Evolutionary conservation across 2,113 vertebrate genomes (phyloP), one percentile per base, ranked within the genome.

Genomic region (Pseudonaja textilis): DNA sequence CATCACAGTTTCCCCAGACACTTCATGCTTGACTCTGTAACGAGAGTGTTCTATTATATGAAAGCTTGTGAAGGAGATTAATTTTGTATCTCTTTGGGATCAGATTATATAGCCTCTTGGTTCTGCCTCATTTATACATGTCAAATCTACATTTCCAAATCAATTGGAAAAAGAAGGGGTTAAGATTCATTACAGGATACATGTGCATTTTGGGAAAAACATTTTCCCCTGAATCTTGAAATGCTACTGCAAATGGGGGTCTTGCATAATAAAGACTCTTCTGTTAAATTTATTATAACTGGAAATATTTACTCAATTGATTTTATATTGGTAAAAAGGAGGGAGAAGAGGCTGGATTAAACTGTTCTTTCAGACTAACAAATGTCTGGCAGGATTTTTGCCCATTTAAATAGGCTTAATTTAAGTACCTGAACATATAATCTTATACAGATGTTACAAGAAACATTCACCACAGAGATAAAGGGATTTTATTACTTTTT

Each of bases 1-100:
- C 81, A 99, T 98, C 94, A 99, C 98, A 0, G 99, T 99, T 89
- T 99, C 98, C 94, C 98, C 98, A 69, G 98, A 98, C 91, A 99
- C 98, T 0, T 98, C 97, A 93, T 99, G 99, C 94, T 98, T 99
- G 56, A 97, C 96, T 97, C 99, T 99, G 89, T 25, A 87, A 86
- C n/a, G 29, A 61, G 86, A 87, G 34, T 2, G 20, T 22, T 45
- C 16, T 61, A 61, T 90, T 50, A 61, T 54, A 85, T 8, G 11
- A 52, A 64, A 87, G 39, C 61, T 8, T 25, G n/a, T 23, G 47
- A 92, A 39, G 52, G 55, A 59, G 39, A 50, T 1, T 87, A 22
- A 61, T 57, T 64, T 47, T 14, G 23, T 22, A 2, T 16, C 14
- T 64, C 85, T 92, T 42, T 81, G 34, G 74, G 74, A 81, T 16